These are phyloP conservation scores for Zaprionus lachaisei DNA, from an alignment of 1,140 invertebrate species.

Conservation along the genomic window DNA sequence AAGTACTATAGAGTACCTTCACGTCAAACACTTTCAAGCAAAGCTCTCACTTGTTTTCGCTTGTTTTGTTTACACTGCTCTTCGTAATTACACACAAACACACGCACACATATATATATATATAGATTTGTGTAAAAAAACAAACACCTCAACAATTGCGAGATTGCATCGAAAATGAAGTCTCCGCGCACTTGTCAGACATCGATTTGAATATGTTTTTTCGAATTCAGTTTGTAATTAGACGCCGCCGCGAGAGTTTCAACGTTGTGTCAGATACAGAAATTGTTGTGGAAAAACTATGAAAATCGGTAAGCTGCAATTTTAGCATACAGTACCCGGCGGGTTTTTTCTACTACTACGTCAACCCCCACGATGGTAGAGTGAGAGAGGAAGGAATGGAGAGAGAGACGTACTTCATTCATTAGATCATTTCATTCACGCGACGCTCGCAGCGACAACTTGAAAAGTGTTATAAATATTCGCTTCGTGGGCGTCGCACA, in stretches of 20 bases:
- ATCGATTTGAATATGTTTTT: slow-evolving; percentile 65
- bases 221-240: slow-evolving; percentile 68
- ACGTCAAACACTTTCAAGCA: not conserved
- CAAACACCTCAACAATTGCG: slow-evolving; percentile 30
- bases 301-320: slow-evolving; percentile 72
- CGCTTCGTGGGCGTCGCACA: slow-evolving; percentile 54
- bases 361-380: slow-evolving; percentile 44
- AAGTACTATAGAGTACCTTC: not conserved
- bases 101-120: slow-evolving; percentile 30
- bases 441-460: slow-evolving; percentile 22
- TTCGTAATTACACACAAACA: slow-evolving; percentile 49
- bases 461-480: slow-evolving; percentile 26
- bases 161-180: slow-evolving; percentile 57
- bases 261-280: slow-evolving; percentile 35
- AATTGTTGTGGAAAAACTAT: slow-evolving; percentile 37
- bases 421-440: slow-evolving; percentile 73
- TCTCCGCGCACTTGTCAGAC: slow-evolving; percentile 53
- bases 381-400: not conserved
- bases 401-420: slow-evolving; percentile 60
- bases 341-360: slow-evolving; percentile 51
- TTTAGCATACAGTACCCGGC: slow-evolving; percentile 18
- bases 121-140: not conserved
- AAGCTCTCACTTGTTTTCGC: not conserved
- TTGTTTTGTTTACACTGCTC: slow-evolving; percentile 24
- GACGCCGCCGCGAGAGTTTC: slow-evolving; percentile 52